A percentile compares a stretch with the other conserved stretches of the same genome.
Conservation (phyloP, 2,797 vertebrate genomes). For the Lates japonicus region DNA sequence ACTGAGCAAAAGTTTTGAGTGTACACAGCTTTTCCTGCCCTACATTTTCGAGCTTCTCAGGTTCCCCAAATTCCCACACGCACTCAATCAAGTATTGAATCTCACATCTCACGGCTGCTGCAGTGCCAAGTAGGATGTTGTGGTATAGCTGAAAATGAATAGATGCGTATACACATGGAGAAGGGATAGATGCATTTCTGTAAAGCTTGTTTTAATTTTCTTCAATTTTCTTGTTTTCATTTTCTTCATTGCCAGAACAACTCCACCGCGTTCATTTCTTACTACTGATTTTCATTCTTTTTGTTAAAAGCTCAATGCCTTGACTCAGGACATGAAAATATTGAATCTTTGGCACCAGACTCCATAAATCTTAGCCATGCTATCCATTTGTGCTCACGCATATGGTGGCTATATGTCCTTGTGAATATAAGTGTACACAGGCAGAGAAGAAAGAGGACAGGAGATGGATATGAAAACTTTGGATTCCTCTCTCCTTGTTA, state of each 20-base stretch:
- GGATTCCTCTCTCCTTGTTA: constrained; percentile 64
- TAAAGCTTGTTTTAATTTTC: constrained; percentile 45
- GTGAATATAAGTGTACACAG: constrained; percentile 53
- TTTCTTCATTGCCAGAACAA: constrained; percentile 30
- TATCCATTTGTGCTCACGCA: constrained; percentile 57
- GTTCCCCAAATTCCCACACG: too few species aligned
- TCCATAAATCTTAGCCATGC: constrained; percentile 47
- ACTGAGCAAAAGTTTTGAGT: constrained; percentile 25
- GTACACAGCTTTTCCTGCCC: too few species aligned
- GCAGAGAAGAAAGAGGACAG: constrained; percentile 54
- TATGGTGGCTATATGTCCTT: constrained; percentile 53
- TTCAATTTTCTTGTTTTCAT: constrained; percentile 33
- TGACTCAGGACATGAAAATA: constrained; percentile 46
- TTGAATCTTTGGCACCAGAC: constrained; percentile 44
- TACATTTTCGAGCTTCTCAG: too few species aligned
- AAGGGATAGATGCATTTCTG: constrained; percentile 23
- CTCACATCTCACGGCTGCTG: too few species aligned
- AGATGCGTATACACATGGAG: constrained; percentile 19
- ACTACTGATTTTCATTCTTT: constrained; percentile 27
- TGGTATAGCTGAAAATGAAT: constrained; percentile 47
- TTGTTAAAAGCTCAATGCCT: constrained; percentile 32
- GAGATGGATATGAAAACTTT: constrained; percentile 77
- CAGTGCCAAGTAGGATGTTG: constrained; percentile 62
- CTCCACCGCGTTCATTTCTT: constrained; percentile 23
- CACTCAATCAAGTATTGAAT: too few species aligned